Conservation (phyloP, 2,888 invertebrate species). For the Caenorhabditis auriculariae region DNA sequence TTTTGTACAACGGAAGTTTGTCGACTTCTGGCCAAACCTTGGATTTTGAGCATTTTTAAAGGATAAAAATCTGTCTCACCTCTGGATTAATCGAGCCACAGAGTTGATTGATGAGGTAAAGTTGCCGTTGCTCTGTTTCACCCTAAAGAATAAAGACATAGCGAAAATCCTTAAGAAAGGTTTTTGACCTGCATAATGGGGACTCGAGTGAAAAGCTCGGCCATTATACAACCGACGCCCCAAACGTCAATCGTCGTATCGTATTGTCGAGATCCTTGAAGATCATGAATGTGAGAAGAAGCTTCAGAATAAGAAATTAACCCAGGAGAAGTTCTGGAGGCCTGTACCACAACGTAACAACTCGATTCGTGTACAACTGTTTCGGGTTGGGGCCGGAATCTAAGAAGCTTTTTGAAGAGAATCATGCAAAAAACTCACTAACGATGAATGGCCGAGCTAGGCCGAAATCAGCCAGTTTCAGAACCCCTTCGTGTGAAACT, state of each 20-base stretch:
- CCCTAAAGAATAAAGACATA: conserved; percentile 69
- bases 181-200: conserved; percentile 69
- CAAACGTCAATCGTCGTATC: conserved; percentile 92
- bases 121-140: conserved; percentile 91
- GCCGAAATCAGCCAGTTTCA: conserved; percentile 97
- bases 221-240: conserved; percentile 97
- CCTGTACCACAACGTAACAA: conserved; percentile 93
- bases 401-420: not conserved
- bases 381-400: not conserved
- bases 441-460: conserved; percentile 75
- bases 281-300: conserved; percentile 30
- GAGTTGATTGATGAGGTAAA: conserved; percentile 88
- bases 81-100: conserved; percentile 93
- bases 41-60: too few species aligned
- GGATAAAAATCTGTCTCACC: too few species aligned
- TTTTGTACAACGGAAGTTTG: conserved; percentile 32
- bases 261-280: conserved; percentile 75
- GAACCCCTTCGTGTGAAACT: conserved; percentile 87
- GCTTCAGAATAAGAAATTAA: conserved; percentile 57
- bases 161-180: not conserved
- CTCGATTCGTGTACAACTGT: conserved; percentile 84
- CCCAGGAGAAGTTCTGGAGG: conserved; percentile 65
- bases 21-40: conserved; percentile 74
- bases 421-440: conserved; percentile 2
- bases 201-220: conserved; percentile 93